Evolutionary conservation across 2,797 vertebrate genomes (phyloP), one percentile per base, ranked within the genome.

Genomic region (Fratercula arctica): DNA sequence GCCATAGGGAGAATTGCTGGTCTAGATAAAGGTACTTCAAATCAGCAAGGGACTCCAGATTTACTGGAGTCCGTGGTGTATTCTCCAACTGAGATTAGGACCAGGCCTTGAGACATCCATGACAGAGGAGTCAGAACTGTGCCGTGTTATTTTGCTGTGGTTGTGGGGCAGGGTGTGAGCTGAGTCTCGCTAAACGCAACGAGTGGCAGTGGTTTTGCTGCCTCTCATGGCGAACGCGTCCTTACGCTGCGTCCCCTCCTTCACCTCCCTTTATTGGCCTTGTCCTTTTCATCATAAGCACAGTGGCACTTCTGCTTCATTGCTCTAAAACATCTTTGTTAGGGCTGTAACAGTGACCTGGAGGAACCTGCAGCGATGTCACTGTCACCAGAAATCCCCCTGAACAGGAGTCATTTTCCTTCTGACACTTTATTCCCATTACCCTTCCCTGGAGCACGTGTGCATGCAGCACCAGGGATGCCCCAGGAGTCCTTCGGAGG

Each of bases 181-280:
- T 7, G 43, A 39, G n/a, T 39, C 60, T 56, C 50, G 35, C 54
- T 56, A 15, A 46, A 53, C 10, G 17, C 54, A 14, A 0, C 3
- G 19, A 53, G 33, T 11, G 25, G n/a, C 33, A 45, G 39, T 16
- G 51, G 51, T 28, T 68, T 28, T 50, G n/a, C 7, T 41, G 41
- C 31, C 14, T 11, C 11, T 73, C 20, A 1, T 12, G 46, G 63
- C 17, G 6, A 17, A 16, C 0, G 2, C 2, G 1, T n/a, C 20
- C 39, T 21, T 14, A 13, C 3, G 11, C n/a, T 54, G 18, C 29
- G 20, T 37, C 33, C n/a, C 17, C 35, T 57, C 66, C 15, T 20
- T 46, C 20, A 18, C 31, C 24, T 45, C 13, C 59, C 46, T 39
- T 19, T 29, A 10, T 3, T 51, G 39, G 9, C 33, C 69, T 37